phyloP scores from a whole-genome alignment of 1,140 invertebrate species.

The Drosophila malerkotliana region DNA sequence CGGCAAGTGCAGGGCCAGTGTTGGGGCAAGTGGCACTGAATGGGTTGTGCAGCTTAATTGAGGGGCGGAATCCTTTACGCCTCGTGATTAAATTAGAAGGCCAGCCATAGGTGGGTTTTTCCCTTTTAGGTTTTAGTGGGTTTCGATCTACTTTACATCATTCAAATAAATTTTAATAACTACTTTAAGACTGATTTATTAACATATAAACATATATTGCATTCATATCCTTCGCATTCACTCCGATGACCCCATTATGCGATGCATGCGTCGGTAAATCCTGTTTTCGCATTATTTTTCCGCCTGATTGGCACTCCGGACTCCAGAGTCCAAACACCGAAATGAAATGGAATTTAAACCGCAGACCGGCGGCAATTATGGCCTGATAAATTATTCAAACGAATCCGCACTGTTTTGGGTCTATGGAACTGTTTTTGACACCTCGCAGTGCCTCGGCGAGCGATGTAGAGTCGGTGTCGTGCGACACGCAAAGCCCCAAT shows the following conservation, averaged over 20 bases:
- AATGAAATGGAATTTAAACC: conserved; percentile 30
- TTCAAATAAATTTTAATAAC: background rate
- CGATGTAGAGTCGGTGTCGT: conserved; percentile 52
- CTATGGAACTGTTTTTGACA: conserved; percentile 68
- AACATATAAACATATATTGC: background rate
- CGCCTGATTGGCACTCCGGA: conserved; percentile 65
- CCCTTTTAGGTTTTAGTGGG: no score
- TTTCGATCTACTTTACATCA: no score
- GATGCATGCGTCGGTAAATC: conserved; percentile 7
- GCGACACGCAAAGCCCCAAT: conserved; percentile 75
- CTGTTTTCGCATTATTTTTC: conserved; percentile 68
- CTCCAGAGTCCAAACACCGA: conserved; percentile 47
- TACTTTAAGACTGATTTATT: background rate
- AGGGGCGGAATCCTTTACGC: conserved; percentile 2
- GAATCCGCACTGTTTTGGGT: conserved; percentile 31
- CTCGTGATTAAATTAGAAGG: conserved; percentile 5
- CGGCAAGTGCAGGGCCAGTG: conserved; percentile 14
- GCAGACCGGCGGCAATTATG: conserved; percentile 48
- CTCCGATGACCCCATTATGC: conserved; percentile 39
- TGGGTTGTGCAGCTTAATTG: background rate
- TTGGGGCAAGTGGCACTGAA: conserved; percentile 8
- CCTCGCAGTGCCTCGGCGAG: conserved; percentile 33
- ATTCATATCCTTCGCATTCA: conserved; percentile 6
- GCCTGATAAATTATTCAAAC: conserved; percentile 66
- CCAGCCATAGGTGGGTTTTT: background rate